Conservation (phyloP, 1,140 invertebrate genomes). For the Metopolophium dirhodum region DNA sequence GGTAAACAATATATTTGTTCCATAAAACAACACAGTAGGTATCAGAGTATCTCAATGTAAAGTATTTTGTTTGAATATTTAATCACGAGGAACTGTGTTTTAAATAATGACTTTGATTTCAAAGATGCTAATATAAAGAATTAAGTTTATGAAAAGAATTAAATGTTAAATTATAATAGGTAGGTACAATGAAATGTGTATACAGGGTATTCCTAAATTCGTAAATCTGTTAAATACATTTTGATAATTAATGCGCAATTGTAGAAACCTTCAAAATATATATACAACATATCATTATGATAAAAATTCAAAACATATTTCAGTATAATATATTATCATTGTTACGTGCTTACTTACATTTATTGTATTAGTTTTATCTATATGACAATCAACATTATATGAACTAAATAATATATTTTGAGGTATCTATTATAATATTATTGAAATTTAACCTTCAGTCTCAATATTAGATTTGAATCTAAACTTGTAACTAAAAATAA, state of each 20-base stretch:
- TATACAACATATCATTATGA: not conserved
- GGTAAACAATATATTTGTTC: not conserved
- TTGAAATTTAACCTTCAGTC: no score
- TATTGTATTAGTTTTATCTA: no score
- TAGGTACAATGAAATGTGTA: not conserved
- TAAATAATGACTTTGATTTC: not conserved
- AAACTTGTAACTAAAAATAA: no score
- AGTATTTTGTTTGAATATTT: not conserved
- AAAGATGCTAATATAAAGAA: not conserved
- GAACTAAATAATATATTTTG: no score
- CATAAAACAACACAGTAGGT: not conserved
- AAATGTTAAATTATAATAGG: not conserved
- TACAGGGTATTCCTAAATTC: not conserved
- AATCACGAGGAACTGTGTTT: not conserved
- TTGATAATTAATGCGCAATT: not conserved
- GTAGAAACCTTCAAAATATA: not conserved
- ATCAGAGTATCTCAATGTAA: not conserved
- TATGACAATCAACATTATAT: no score
- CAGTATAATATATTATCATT: no score
- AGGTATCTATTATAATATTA: no score
- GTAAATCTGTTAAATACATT: not conserved
- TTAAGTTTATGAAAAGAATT: not conserved
- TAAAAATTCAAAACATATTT: no score
- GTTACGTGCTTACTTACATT: no score
- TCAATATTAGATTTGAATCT: no score